phyloP scores from a whole-genome alignment of 92 coral and sea anemone genomes.

The Nematostella vectensis region DNA sequence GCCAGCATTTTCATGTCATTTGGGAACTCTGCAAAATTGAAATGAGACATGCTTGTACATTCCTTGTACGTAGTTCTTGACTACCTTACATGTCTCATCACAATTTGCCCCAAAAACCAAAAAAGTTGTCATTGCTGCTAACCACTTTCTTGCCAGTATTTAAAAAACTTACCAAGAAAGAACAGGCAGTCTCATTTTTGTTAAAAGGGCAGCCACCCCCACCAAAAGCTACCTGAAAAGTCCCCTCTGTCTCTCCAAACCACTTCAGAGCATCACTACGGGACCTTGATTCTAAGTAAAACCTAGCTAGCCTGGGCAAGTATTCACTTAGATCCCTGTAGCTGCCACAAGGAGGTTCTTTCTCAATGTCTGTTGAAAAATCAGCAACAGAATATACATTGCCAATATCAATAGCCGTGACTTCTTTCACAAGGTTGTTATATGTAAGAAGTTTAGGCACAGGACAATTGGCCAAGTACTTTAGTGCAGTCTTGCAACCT shows the following conservation, averaged over 20 bases:
- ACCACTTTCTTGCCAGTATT: slow-evolving; percentile 44
- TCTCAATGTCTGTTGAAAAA: slow-evolving; percentile 40
- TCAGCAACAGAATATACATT: slow-evolving; percentile 26
- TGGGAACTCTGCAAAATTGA: slow-evolving; percentile 34
- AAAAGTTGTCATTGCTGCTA: slow-evolving; percentile 38
- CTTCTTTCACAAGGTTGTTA: slow-evolving; percentile 31
- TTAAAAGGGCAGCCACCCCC: slow-evolving; percentile 67
- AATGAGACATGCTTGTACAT: slow-evolving; percentile 40
- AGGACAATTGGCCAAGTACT: slow-evolving; percentile 39
- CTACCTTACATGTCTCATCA: slow-evolving; percentile 42
- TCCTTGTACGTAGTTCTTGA: slow-evolving; percentile 40
- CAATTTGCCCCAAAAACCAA: slow-evolving; percentile 63
- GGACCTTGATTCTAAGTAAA: slow-evolving; percentile 35
- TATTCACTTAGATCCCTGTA: slow-evolving; percentile 53
- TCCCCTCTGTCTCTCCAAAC: slow-evolving; percentile 68
- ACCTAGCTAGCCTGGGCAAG: slow-evolving; percentile 54
- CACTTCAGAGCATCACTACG: slow-evolving; percentile 54
- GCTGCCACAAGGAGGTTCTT: slow-evolving; percentile 50
- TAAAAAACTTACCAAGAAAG: slow-evolving; percentile 52
- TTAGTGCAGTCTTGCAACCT: slow-evolving; percentile 43
- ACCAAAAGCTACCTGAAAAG: slow-evolving; percentile 57
- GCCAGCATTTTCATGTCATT: slow-evolving; percentile 31
- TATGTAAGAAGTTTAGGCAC: slow-evolving; percentile 62
- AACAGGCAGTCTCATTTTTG: slow-evolving; percentile 58
- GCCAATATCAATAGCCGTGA: slow-evolving; percentile 51